These are phyloP conservation scores for Chymomyza procnemis DNA, from an alignment of 2,888 invertebrate species.

Conservation along the genomic window DNA sequence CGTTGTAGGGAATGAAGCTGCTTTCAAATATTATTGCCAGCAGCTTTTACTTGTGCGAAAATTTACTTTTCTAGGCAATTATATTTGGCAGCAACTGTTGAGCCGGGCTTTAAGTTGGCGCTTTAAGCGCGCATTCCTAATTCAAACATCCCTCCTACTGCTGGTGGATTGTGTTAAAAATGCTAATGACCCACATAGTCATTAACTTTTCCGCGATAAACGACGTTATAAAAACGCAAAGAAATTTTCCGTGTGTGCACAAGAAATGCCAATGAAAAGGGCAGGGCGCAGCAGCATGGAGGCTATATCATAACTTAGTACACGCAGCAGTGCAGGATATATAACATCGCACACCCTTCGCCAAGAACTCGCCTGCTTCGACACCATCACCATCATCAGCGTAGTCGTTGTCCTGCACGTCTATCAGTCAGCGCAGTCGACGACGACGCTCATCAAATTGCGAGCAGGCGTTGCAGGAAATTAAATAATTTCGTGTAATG, in stretches of 20 bases:
- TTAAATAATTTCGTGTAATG: slow-evolving; percentile 68
- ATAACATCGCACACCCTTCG: neutral
- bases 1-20: slow-evolving; percentile 10
- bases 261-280: neutral
- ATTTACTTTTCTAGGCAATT: too few species aligned
- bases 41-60: slow-evolving; percentile 43
- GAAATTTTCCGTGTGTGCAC: slow-evolving; percentile 42
- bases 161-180: slow-evolving; percentile 34
- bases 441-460: slow-evolving; percentile 59
- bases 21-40: slow-evolving; percentile 62
- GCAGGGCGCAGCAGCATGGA: slow-evolving; percentile 12
- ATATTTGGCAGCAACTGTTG: neutral
- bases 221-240: slow-evolving; percentile 34
- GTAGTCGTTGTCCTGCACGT: slow-evolving; percentile 17
- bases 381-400: slow-evolving; percentile 16
- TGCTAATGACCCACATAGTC: slow-evolving; percentile 69
- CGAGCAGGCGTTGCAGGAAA: slow-evolving; percentile 68
- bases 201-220: slow-evolving; percentile 65
- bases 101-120: neutral
- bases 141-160: too few species aligned
- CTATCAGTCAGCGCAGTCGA: slow-evolving; percentile 45
- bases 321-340: slow-evolving; percentile 23
- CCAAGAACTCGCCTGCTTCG: neutral
- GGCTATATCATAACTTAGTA: slow-evolving; percentile 45
- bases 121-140: slow-evolving; percentile 11